Evolutionary conservation across 1,140 invertebrate genomes (phyloP).

Genomic region (Amphibalanus amphitrite): DNA sequence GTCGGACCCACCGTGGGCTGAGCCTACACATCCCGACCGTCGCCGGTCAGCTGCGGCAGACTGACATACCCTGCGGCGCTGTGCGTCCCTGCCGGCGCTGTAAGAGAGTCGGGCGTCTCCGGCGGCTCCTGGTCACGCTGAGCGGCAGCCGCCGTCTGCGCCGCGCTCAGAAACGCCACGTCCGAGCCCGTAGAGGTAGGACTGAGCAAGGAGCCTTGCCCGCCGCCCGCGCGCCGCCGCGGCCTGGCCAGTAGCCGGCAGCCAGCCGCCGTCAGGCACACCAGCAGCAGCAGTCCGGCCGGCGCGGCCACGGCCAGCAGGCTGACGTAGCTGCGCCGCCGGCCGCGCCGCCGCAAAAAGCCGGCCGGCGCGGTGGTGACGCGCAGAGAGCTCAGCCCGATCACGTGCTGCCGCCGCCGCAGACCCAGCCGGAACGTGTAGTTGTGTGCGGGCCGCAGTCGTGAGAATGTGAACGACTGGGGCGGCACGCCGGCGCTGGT

Average conservation of each 20-base stretch:
- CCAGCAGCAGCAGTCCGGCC: not conserved
- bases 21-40: too few species aligned
- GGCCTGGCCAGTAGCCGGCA: not conserved
- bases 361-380: not conserved
- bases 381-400: not conserved
- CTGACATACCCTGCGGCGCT: too few species aligned
- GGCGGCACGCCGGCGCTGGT: not conserved
- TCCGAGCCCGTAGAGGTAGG: not conserved
- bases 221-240: too few species aligned
- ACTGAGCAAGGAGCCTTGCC: not conserved
- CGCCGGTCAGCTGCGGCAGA: too few species aligned
- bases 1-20: too few species aligned
- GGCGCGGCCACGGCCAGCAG: not conserved
- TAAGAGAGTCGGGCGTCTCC: too few species aligned
- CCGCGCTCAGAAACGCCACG: not conserved
- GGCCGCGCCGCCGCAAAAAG: not conserved
- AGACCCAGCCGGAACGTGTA: not conserved
- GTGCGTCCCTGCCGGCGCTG: too few species aligned
- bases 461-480: not conserved
- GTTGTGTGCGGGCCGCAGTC: not conserved
- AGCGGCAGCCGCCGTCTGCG: too few species aligned
- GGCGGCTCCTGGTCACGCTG: too few species aligned
- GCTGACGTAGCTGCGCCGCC: not conserved
- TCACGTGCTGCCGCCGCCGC: not conserved
- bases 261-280: not conserved